Evolutionary conservation across 2,888 invertebrate genomes (phyloP).

Genomic region (Sclerodermus sp.): DNA sequence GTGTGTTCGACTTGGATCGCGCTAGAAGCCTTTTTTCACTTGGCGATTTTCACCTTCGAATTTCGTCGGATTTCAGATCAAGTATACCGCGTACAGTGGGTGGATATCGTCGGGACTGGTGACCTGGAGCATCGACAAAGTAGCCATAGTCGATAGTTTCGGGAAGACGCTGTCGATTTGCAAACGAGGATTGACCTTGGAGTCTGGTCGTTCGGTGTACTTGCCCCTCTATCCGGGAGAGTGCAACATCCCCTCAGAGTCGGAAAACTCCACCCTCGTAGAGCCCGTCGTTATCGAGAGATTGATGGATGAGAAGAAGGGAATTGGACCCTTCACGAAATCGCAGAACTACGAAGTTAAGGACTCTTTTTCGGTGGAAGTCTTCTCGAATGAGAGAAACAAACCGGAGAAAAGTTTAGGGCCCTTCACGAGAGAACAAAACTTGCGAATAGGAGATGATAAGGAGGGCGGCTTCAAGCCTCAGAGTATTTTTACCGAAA

Average conservation of each 20-base stretch:
- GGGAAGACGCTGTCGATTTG: slow-evolving; percentile 83
- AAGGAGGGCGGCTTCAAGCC: slow-evolving; percentile 21
- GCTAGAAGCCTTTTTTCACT: not conserved
- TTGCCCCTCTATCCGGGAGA: slow-evolving; percentile 77
- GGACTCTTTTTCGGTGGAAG: slow-evolving; percentile 22
- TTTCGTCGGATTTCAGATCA: slow-evolving; percentile 65
- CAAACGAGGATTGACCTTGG: slow-evolving; percentile 72
- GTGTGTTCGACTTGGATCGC: too few species aligned
- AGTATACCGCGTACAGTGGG: slow-evolving; percentile 86
- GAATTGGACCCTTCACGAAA: slow-evolving; percentile 48
- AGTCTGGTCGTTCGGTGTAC: slow-evolving; percentile 73
- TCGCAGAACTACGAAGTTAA: slow-evolving; percentile 47
- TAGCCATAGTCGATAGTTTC: slow-evolving; percentile 82
- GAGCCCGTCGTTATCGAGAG: slow-evolving; percentile 21
- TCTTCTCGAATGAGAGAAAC: slow-evolving; percentile 22
- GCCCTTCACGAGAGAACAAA: slow-evolving; percentile 50
- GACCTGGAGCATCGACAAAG: slow-evolving; percentile 79
- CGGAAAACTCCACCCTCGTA: slow-evolving; percentile 28
- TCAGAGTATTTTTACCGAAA: slow-evolving; percentile 1
- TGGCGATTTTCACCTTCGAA: slow-evolving; percentile 1
- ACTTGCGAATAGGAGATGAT: slow-evolving; percentile 26
- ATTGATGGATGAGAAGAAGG: slow-evolving; percentile 27
- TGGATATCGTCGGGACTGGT: slow-evolving; percentile 86
- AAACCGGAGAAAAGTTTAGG: slow-evolving; percentile 39
- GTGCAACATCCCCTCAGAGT: slow-evolving; percentile 69